These are phyloP conservation scores for Chaenogobius annularis DNA, from an alignment of 2,113 vertebrate genomes.

Conservation along the genomic window DNA sequence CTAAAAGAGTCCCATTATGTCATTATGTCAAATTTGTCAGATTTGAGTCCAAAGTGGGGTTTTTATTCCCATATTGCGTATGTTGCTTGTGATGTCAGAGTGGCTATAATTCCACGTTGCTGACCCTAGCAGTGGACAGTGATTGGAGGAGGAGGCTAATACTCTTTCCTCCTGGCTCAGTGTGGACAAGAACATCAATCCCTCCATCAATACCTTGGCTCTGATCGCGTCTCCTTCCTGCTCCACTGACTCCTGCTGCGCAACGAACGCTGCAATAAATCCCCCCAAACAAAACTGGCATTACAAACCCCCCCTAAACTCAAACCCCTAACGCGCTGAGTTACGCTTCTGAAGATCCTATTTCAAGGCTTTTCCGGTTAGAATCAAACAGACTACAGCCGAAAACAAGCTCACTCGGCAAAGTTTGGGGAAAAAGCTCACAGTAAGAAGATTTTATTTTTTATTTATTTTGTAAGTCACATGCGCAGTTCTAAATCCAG, in stretches of 20 bases:
- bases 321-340: constrained; percentile 30
- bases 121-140: constrained; percentile 54
- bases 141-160: constrained; percentile 53
- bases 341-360: constrained; percentile 12
- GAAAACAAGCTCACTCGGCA: not conserved
- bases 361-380: not conserved
- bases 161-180: constrained; percentile 52
- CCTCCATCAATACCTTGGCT: constrained; percentile 62
- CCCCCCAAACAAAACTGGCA: constrained; percentile 4
- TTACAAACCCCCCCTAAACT: too few species aligned
- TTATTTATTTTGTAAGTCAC: too few species aligned
- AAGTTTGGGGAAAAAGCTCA: not conserved
- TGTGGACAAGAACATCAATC: constrained; percentile 54
- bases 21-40: too few species aligned
- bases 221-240: constrained; percentile 34
- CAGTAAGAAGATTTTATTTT: too few species aligned
- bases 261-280: constrained; percentile 29
- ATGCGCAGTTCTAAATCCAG: too few species aligned
- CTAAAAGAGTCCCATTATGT: too few species aligned
- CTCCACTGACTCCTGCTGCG: constrained; percentile 4
- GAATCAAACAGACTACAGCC: not conserved
- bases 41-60: too few species aligned
- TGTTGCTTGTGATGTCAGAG: not conserved
- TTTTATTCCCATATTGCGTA: too few species aligned
- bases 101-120: constrained; percentile 25